phyloP scores from a whole-genome alignment of 2,113 vertebrate genomes.

The Rafetus swinhoei region DNA sequence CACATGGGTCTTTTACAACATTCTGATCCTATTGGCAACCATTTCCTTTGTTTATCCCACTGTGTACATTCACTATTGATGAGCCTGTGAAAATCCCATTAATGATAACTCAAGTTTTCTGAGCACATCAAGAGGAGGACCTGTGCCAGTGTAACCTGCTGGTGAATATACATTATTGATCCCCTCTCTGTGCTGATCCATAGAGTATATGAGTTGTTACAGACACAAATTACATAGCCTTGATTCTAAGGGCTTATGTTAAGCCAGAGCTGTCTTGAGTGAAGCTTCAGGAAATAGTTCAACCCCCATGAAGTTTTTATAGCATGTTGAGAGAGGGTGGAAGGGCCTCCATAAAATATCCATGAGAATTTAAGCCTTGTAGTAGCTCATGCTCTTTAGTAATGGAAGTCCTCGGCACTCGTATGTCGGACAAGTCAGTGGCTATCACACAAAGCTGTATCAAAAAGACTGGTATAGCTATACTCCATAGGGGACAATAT shows the following conservation, averaged over 20 bases:
- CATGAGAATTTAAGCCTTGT: too few relatives aligned
- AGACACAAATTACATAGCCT: neutral
- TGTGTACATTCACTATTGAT: neutral
- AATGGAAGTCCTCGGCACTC: neutral
- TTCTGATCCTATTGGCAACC: neutral
- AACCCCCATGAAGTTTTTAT: too few relatives aligned
- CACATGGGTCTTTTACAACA: neutral
- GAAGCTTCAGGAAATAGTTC: too few relatives aligned
- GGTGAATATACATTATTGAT: neutral
- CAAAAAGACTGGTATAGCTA: neutral
- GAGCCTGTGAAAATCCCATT: neutral
- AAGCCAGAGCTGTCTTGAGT: too few relatives aligned
- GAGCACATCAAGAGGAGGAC: neutral
- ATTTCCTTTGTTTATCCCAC: neutral
- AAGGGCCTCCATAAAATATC: too few relatives aligned
- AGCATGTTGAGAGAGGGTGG: too few relatives aligned
- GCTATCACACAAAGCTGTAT: neutral
- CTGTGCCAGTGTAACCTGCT: neutral
- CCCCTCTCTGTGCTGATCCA: neutral
- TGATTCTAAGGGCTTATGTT: neutral
- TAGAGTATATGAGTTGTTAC: neutral
- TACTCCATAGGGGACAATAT: too few relatives aligned
- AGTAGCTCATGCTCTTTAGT: neutral
- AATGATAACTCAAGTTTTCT: neutral
- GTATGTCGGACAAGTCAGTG: neutral